These are phyloP conservation scores for Epizoanthus fatuus DNA, from an alignment of 92 coral and sea anemone genomes.

Conservation along the genomic window DNA sequence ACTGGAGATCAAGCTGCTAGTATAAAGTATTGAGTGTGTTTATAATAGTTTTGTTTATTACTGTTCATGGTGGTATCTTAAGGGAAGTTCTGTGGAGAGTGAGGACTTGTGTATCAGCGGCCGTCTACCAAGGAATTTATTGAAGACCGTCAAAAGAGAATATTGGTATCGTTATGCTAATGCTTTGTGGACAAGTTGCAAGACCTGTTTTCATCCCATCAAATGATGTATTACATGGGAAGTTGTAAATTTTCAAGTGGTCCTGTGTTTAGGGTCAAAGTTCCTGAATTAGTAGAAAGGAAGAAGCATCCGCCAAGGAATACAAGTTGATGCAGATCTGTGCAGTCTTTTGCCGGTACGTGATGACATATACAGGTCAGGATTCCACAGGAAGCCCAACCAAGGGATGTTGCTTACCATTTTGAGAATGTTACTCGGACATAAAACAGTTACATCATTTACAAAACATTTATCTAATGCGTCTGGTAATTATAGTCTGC, in stretches of 20 bases:
- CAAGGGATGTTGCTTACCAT: conserved; percentile 31
- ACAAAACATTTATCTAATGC: conserved; percentile 44
- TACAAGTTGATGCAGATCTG: conserved; percentile 13
- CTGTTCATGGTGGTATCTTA: too few relatives aligned
- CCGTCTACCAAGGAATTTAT: conserved; percentile 39
- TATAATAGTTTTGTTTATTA: too few relatives aligned
- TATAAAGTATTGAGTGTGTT: too few relatives aligned
- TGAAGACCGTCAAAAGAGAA: not conserved
- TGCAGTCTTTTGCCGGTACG: conserved; percentile 4
- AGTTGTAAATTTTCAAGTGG: conserved; percentile 31
- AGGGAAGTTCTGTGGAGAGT: not conserved
- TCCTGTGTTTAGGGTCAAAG: conserved; percentile 24
- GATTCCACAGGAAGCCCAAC: not conserved
- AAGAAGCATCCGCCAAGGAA: conserved; percentile 15
- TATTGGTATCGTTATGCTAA: conserved; percentile 31
- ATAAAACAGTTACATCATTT: conserved; percentile 10
- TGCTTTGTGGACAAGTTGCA: conserved; percentile 20
- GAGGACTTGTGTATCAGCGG: too few relatives aligned
- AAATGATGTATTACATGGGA: conserved; percentile 48
- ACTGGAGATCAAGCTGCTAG: too few relatives aligned
- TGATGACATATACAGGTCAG: not conserved
- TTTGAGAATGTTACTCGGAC: conserved; percentile 27
- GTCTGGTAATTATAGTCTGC: conserved; percentile 11
- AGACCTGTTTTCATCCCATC: conserved; percentile 23
- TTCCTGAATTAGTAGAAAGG: conserved; percentile 14